Base-by-base conservation (phyloP, 2,113 vertebrate genomes). In the Nycticryphes semicollaris region DNA sequence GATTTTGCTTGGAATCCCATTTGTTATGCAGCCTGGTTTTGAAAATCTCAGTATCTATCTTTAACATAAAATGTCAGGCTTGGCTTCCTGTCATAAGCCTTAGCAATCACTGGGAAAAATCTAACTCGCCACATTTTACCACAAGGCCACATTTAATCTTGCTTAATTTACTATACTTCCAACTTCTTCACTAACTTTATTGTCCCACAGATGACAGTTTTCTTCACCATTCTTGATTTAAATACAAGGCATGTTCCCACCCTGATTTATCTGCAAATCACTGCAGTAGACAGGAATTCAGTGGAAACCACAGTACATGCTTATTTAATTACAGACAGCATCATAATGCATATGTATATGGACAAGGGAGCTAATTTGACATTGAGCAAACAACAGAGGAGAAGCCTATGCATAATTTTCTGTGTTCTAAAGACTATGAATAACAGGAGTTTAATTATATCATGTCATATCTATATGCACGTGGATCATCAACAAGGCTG, bases 361-460 rank as follows among this genome's bases (percentile, higher is more conserved):
- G 86, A 93, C 90, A 86, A 85, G 90, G 59, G 79, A 91, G 72
- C 41, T 90, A 90, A 88, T 84, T 35, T 95, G 64, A 94, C 84
- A 84, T 10, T 81, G 79, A 67, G 56, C 60, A 86, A 93, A 89
- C 67, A 95, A 62, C 72, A 84, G 76, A 92, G 63, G 72, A 96
- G 56, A 95, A 86, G 76, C 25, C 56, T 84, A 47, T 80, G 76
- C 68, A 87, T 92, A 78, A 87, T 93, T 84, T 85, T 90, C 41
- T 67, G 15, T 90, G 83, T 50, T 93, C 90, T 63, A 81, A 84
- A 70, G 64, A 54, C 41, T 28, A 33, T n/a, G 62, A 82, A 87
- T 88, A 93, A 66, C 67, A 83, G 24, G 33, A 70, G 18, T 93
- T 92, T 92, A 94, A 94, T 95, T 89, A 59, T 22, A 81, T 86